Evolutionary conservation across 1,140 invertebrate species (phyloP), one percentile per base, ranked within the genome.

Genomic region (Trypoxylus dichotomus): DNA sequence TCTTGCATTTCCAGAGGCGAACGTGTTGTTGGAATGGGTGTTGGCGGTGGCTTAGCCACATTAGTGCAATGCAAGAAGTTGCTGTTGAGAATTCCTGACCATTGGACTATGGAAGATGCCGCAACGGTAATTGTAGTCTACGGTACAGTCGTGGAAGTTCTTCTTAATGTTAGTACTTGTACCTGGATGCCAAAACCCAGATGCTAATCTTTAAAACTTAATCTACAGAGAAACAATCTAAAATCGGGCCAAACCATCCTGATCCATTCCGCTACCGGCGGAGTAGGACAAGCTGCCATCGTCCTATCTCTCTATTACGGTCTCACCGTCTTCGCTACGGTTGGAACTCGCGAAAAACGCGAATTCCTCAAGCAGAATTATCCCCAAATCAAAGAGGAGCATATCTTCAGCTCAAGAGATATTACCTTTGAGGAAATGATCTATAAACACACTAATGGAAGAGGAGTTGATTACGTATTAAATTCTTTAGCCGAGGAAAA

Each of bases 201-300:
- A 27, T 13, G 7, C 1, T 68, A 8, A 68, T 15, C 21, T 15
- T 24, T 24, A 24, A 68, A 1, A 13, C 27, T 68, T 1, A 11
- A 13, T 24, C 3, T 1, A 24, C 3, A 68, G 60, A 25, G 8
- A 10, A 11, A 10, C 7, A 29, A 68, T 15, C 11, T 29, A 2
- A 68, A 21, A 29, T 0, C 8, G 0, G 60, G 60, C 27, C 60
- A 74, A 21, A 41, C 29, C 1, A 74, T 74, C 74, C 91, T 95
- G 10, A 94, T 95, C 78, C 94, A 95, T 81, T 91, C 92, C n/a
- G 94, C 93, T 11, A 87, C 85, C 80, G 94, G 94, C 74, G 94
- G 93, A 37, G 91, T 95, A 29, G 94, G 94, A 15, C 93, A 94
- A 87, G 93, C 94, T 13, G 94, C 94, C 1, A 95, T 96, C 71